Evolutionary conservation across 92 coral and sea anemone genomes (phyloP), one percentile per base, ranked within the genome.

Genomic region (Porites cylindrica): DNA sequence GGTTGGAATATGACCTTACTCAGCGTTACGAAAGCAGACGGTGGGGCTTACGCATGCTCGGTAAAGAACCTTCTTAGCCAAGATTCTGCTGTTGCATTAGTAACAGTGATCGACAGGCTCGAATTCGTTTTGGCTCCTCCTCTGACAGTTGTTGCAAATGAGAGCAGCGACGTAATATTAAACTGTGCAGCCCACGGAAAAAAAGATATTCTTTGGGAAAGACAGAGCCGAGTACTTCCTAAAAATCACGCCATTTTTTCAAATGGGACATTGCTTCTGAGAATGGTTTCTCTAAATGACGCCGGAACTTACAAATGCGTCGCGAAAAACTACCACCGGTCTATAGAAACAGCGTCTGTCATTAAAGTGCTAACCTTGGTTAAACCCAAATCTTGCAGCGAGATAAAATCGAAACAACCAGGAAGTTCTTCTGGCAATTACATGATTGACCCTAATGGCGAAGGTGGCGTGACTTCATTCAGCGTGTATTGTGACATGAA

Each of bases 401-500:
- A 50, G 10, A 18, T 80, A 8, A 85, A 76, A 23, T 7, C 68
- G 7, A 51, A 29, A 7, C 23, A 20, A 12, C 1, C 62, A 3
- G 17, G 78, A 32, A 60, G 72, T 6, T 10, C 43, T 29, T 80
- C 90, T 11, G 90, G 90, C 9, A 58, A 66, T 38, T 87, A 87
- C 12, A 1, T 59, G 16, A 80, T 87, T 72, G 86, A 87, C 12
- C 90, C 90, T 51, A 81, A 87, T 23, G 90, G 86, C 10, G 17
- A 13, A 19, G 90, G 90, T 2, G 90, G 75, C 63, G 83, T 66
- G 70, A 10, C 82, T 17, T 29, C 90, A 17, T 86, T 90, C 52
- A 58, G 64, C 19, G 93, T 80, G 26, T 66, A 77, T 65, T 90
- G 93, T 59, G 93, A 90, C 18, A 90, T 90, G 93, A 80, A 67